Base-by-base conservation (phyloP, 2,113 vertebrate genomes). In the Albula goreensis region DNA sequence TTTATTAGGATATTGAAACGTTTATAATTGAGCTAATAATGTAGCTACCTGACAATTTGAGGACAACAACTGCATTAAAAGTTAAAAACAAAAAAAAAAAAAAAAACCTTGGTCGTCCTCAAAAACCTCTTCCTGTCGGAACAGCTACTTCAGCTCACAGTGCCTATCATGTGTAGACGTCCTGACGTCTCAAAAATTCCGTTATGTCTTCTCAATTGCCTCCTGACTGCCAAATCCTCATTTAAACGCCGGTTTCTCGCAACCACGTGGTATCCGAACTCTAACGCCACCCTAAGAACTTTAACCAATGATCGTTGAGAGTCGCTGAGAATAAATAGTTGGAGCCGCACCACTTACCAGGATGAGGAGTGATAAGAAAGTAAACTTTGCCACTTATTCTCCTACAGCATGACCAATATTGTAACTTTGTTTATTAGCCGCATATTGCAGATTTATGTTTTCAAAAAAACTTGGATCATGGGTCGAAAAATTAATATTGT, bases 271-370 rank as follows among this genome's bases (percentile, higher is more conserved):
- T 50, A 13, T 50, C 50, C 12, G 5, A 80, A 86, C 79, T 83
- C 63, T 88, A 81, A 90, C 91, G 90, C 92, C 91, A 74, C 88
- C 90, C 88, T 82, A 86, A 86, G 86, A 83, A 89, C 81, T 84
- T 87, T 52, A 86, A 86, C 86, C 84, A 86, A 85, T 87, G n/a
- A 86, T 85, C 41, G n/a, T 85, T 85, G 31, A 41, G 31, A 41
- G 31, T 41, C 31, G 31, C 31, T 41, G 31, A 41, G 31, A 41
- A 41, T 41, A 41, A 41, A 41, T 41, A 41, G 31, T 41, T 41
- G 31, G 31, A 41, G 31, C 31, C 31, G 31, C 31, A 41, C 31
- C 31, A 41, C 31, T 41, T 41, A 41, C 31, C 31, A 41, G 0
- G 31, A 41, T 41, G 31, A 41, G 31, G 31, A 41, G 31, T 41